Evolutionary conservation across 1,140 invertebrate species (phyloP), one percentile per base, ranked within the genome.

Genomic region (Halesus radiatus): DNA sequence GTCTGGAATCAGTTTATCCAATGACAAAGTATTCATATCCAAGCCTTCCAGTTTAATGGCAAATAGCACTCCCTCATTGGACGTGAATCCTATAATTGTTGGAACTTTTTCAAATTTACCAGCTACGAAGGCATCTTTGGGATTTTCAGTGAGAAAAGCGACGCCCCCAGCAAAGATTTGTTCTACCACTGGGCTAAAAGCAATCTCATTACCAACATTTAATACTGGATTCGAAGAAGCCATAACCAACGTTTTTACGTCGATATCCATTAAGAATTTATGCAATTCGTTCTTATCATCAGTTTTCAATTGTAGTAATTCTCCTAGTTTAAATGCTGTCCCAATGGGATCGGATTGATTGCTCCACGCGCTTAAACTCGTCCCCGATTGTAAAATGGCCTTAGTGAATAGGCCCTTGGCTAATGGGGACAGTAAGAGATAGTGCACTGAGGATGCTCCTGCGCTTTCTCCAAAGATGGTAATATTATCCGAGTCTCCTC

Each of bases 401-500:
- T 82, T 80, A 0, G 80, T 32, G 58, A 86, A 86, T n/a, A 87
- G 76, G 16, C 85, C 86, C 81, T 72, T 74, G 16, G 76, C 18
- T 76, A 78, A 66, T 22, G 80, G 64, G 37, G 84, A 86, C 53
- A 84, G 53, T 10, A 86, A 72, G 10, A 86, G 84, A 13, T 84
- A 81, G 76, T 87, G 84, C 0, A 86, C 84, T 5, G 87, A 86
- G 29, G 60, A 80, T 3, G 91, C 92, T 0, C 93, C 94, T 10
- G 92, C 91, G 29, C 93, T 94, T 84, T 95, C 92, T 3, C 94
- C 94, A 83, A 93, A 91, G 5, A 94, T 86, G 1, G 92, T 92
- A 66, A 95, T 91, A 84, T 90, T 90, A 13, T 91, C 85, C 0
- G 90, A 87, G 85, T 96, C 91, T 26, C 94, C 95, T 18, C 94